phyloP scores from a whole-genome alignment of 1,140 invertebrate species.

The Rhyzopertha dominica region DNA sequence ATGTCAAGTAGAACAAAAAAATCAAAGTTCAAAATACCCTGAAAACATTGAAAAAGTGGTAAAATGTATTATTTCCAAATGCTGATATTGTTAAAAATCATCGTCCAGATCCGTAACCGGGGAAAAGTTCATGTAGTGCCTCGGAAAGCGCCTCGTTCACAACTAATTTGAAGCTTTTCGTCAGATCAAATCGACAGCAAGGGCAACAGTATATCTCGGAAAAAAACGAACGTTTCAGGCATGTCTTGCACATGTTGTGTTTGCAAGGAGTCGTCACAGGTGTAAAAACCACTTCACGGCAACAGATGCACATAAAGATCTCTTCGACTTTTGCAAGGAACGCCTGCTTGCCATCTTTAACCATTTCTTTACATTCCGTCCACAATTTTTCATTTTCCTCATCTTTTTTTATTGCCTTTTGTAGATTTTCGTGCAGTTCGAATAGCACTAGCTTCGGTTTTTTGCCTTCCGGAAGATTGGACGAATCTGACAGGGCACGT shows the following conservation, averaged over 20 bases:
- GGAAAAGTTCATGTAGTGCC: conserved; percentile 31
- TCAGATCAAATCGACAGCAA: conserved; percentile 59
- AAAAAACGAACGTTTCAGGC: conserved; percentile 64
- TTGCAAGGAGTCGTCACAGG: conserved; percentile 70
- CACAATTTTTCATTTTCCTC: conserved; percentile 56
- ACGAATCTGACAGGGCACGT: conserved; percentile 18
- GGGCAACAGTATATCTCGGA: conserved; percentile 63
- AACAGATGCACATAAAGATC: conserved; percentile 73
- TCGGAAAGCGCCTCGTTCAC: conserved; percentile 54
- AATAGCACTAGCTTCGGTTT: conserved; percentile 49
- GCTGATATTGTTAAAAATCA: too few species aligned
- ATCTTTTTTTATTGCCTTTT: conserved; percentile 57
- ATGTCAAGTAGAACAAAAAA: too few species aligned
- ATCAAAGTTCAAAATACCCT: too few species aligned
- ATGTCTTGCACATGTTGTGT: conserved; percentile 73
- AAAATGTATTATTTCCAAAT: too few species aligned
- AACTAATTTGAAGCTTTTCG: conserved; percentile 51
- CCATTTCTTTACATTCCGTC: conserved; percentile 52
- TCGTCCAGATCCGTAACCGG: conserved; percentile 33
- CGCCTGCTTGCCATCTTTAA: conserved; percentile 50
- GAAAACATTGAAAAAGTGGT: too few species aligned
- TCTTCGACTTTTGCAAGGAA: conserved; percentile 63
- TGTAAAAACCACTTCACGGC: conserved; percentile 67
- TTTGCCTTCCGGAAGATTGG: conserved; percentile 43
- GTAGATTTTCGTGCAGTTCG: conserved; percentile 48